Percentiles rank a stretch among this genome's conserved stretches.
phyloP scores from a whole-genome alignment of 2,113 vertebrate species.

The Acrocephalus kingi region DNA sequence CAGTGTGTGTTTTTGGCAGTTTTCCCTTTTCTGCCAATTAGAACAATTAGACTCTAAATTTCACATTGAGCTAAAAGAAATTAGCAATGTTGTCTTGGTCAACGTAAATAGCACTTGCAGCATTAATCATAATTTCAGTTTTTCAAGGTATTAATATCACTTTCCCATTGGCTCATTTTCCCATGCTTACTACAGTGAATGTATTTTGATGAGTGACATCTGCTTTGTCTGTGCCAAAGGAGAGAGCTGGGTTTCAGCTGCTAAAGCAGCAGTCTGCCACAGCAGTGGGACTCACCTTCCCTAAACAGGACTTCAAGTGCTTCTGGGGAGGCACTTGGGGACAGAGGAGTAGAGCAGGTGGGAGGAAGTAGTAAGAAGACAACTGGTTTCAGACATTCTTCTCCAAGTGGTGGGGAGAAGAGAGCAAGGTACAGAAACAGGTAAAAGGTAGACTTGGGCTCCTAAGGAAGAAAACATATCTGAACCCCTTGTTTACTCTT shows the following conservation, averaged over 20 bases:
- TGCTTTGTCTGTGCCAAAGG: neutral
- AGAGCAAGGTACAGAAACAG: neutral
- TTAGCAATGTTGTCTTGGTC: conserved; percentile 15
- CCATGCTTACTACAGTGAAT: neutral
- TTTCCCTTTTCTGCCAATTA: conserved; percentile 27
- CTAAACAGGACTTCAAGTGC: neutral
- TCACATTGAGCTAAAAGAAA: conserved; percentile 27
- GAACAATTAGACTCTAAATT: conserved; percentile 41
- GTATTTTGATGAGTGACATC: neutral
- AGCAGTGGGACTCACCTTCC: neutral
- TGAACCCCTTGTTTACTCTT: neutral
- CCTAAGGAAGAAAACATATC: neutral
- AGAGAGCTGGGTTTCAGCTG: neutral
- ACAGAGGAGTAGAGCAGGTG: neutral
- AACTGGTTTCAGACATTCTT: neutral
- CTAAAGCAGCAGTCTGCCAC: neutral
- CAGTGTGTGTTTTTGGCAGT: neutral
- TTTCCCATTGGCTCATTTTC: neutral
- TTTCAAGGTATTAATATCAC: neutral
- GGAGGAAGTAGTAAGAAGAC: neutral
- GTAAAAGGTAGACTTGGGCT: neutral
- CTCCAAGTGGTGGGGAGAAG: neutral
- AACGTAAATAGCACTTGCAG: conserved; percentile 38
- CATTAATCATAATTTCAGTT: neutral
- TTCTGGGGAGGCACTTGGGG: neutral